Evolutionary conservation across 1,140 invertebrate species (phyloP).

Genomic region (Acromyrmex heyeri): DNA sequence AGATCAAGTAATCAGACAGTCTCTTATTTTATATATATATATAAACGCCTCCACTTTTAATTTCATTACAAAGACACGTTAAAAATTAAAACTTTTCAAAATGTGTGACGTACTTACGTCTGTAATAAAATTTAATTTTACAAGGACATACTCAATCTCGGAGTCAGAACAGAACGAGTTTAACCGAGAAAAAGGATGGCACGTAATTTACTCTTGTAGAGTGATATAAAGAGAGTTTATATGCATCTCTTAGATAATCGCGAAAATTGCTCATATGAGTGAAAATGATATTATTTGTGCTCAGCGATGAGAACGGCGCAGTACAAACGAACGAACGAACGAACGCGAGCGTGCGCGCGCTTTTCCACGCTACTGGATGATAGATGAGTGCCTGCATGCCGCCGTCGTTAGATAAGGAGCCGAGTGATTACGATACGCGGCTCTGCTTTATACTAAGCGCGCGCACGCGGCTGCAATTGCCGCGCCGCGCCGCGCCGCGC

Average conservation of each 20-base stretch:
- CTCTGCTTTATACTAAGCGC: conserved; percentile 72
- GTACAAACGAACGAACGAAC: conserved; percentile 52
- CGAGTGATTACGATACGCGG: conserved; percentile 74
- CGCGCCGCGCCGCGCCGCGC: conserved; percentile 32
- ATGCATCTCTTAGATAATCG: not conserved
- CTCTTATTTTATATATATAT: not conserved
- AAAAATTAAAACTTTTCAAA: not conserved
- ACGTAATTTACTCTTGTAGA: not conserved
- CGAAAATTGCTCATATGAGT: not conserved
- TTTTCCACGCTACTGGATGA: conserved; percentile 80
- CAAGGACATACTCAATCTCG: not conserved
- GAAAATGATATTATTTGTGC: conserved; percentile 24
- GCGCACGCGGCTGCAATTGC: conserved; percentile 67
- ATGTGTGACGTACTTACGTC: not conserved
- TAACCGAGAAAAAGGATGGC: no score
- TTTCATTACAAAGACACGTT: not conserved
- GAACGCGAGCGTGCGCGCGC: conserved; percentile 65
- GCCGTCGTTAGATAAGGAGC: conserved; percentile 78
- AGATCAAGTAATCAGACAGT: conserved; percentile 13
- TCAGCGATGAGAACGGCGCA: not conserved
- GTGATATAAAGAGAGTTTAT: not conserved
- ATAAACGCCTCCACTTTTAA: not conserved
- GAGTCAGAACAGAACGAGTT: not conserved
- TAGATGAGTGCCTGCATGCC: conserved; percentile 78
- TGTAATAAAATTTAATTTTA: not conserved